phyloP scores from a whole-genome alignment of 2,797 vertebrate species.

The Melanogrammus aeglefinus region DNA sequence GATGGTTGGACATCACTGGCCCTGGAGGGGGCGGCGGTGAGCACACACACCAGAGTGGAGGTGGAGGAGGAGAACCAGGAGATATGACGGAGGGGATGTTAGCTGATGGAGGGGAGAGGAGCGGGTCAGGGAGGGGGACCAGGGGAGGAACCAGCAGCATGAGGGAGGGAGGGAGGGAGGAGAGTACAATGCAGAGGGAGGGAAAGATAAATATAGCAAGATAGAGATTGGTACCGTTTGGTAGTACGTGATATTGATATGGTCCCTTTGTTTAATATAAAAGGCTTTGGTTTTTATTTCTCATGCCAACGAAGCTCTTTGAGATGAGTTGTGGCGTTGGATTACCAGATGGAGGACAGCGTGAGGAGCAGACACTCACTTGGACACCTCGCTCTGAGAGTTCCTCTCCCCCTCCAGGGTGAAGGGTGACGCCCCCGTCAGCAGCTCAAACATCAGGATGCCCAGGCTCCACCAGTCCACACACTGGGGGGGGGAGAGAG shows the following conservation, averaged over 20 bases:
- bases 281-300: not conserved
- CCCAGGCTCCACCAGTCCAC: conserved; percentile 96
- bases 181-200: not conserved
- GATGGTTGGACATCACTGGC: not conserved
- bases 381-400: conserved; percentile 89
- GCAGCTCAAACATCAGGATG: conserved; percentile 89
- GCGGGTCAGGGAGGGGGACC: not conserved
- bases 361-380: conserved; percentile 68
- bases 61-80: not conserved
- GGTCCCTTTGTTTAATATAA: not conserved
- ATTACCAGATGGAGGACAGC: not conserved
- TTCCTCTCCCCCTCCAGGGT: conserved; percentile 92
- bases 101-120: not conserved
- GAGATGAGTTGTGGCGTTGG: not conserved
- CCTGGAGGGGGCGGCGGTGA: not conserved
- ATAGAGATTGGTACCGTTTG: not conserved
- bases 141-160: not conserved
- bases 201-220: not conserved
- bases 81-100: not conserved
- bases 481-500: conserved; percentile 61
- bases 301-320: not conserved
- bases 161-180: not conserved
- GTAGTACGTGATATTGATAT: not conserved
- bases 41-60: not conserved
- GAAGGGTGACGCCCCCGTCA: conserved; percentile 91